Evolutionary conservation across 2,888 invertebrate species (phyloP).

Genomic region (Eristalinus sepulchralis): DNA sequence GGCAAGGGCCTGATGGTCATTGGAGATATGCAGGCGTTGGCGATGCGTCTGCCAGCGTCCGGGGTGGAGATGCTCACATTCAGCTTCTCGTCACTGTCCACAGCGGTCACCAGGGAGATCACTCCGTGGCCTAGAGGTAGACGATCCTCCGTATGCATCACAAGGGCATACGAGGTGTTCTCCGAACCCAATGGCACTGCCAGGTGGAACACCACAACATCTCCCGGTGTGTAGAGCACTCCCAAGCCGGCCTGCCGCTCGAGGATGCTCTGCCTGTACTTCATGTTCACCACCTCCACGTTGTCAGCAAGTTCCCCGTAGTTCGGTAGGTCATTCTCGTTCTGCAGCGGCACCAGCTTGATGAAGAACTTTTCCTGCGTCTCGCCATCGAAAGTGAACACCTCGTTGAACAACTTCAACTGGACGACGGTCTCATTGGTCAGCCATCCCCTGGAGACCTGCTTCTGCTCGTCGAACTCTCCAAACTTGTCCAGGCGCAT

Average conservation of each 20-base stretch:
- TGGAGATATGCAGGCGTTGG: constrained; percentile 86
- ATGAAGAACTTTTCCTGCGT: constrained; percentile 80
- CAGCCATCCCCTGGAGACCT: constrained; percentile 92
- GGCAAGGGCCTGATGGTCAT: constrained; percentile 80
- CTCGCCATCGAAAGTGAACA: constrained; percentile 85
- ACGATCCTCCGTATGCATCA: constrained; percentile 73
- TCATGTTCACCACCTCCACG: constrained; percentile 76
- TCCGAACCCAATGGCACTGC: constrained; percentile 75
- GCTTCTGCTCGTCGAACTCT: constrained; percentile 66
- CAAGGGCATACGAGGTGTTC: constrained; percentile 73
- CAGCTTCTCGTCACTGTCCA: constrained; percentile 87
- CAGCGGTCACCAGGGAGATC: constrained; percentile 89
- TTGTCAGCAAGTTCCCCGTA: constrained; percentile 63
- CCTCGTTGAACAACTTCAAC: constrained; percentile 90
- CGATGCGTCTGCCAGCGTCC: constrained; percentile 86
- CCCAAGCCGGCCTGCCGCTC: constrained; percentile 75
- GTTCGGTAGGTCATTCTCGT: constrained; percentile 56
- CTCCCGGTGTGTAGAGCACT: constrained; percentile 75
- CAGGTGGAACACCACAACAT: constrained; percentile 77
- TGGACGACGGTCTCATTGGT: constrained; percentile 88
- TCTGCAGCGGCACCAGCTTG: constrained; percentile 79
- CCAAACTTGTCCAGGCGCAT: constrained; percentile 70
- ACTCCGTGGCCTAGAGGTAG: constrained; percentile 91
- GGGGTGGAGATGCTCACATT: constrained; percentile 89
- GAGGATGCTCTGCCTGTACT: constrained; percentile 76